phyloP scores from a whole-genome alignment of 2,888 invertebrate genomes.

The Brachynemurus nebulosus region DNA sequence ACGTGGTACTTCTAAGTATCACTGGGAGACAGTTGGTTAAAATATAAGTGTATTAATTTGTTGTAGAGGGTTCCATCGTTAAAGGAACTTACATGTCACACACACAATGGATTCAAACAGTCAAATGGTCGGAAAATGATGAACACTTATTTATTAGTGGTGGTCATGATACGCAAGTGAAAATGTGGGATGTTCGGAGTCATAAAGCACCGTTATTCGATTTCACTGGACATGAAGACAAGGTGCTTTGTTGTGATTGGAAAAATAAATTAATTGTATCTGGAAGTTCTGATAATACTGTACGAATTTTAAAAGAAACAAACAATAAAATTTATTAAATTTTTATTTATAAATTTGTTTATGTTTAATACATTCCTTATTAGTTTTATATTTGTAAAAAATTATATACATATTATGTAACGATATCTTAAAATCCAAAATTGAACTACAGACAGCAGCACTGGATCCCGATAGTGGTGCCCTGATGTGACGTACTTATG shows the following conservation, averaged over 20 bases:
- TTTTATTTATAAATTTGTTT: not conserved
- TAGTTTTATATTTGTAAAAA: constrained; percentile 12
- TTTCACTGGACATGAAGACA: constrained; percentile 85
- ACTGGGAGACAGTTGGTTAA: too few relatives aligned
- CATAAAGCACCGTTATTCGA: constrained; percentile 86
- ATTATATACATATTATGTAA: constrained; percentile 14
- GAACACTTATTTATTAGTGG: constrained; percentile 84
- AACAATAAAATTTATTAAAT: not conserved
- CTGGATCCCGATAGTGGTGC: too few relatives aligned
- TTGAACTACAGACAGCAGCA: too few relatives aligned
- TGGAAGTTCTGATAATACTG: constrained; percentile 84
- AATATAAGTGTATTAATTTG: too few relatives aligned
- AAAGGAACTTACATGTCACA: constrained; percentile 82
- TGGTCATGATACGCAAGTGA: constrained; percentile 79
- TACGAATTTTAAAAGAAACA: constrained; percentile 37
- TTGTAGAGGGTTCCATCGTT: constrained; percentile 69
- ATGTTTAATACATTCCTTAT: not conserved
- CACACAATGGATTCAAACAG: constrained; percentile 81
- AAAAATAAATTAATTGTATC: constrained; percentile 75
- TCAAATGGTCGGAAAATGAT: constrained; percentile 73
- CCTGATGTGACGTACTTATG: too few relatives aligned
- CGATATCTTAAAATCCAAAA: too few relatives aligned
- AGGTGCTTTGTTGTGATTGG: constrained; percentile 90
- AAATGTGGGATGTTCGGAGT: constrained; percentile 92
- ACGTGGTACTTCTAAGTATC: too few relatives aligned